Evolutionary conservation across 2,797 vertebrate genomes (phyloP), one percentile per base, ranked within the genome.

Genomic region (Myotis myotis): DNA sequence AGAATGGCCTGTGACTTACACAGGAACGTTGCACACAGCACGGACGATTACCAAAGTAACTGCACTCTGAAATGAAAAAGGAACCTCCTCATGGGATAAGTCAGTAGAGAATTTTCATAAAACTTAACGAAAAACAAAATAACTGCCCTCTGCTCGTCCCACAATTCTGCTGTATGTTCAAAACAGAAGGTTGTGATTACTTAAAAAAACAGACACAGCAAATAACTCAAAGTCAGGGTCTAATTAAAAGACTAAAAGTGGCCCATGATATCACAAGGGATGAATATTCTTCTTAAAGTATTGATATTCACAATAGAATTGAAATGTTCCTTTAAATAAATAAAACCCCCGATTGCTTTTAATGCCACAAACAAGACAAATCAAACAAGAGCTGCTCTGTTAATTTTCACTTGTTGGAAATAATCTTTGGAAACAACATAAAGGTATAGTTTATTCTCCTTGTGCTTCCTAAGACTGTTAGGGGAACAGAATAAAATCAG

Each of bases 321-420:
- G 47, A 87, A 91, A 97, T 97, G 96, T 96, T 95, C 93, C 80
- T 78, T 2, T 76, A 96, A 97, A 97, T 92, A 96, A 97, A 98
- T 30, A 94, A 96, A 97, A 97, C 93, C 36, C 10, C 72, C 91
- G 55, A 79, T 68, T 93, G 36, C 87, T 91, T 84, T 96, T 95
- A 95, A 94, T 97, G 94, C 97, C 55, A 97, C 89, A 97, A 94
- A 97, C 94, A 98, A 97, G 97, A 98, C 10, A 86, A 97, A 97
- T 95, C 96, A 97, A 96, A 97, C 33, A 91, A 96, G 96, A 97
- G 94, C 74, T 97, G 94, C 90, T 97, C 94, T 94, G 97, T 97
- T 96, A 95, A 96, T 97, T 91, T 84, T 96, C 95, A 96, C 84
- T 97, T 96, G 94, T 41, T 97, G 44, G 95, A 96, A 95, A 97